Evolutionary conservation across 2,113 vertebrate genomes (phyloP).

Genomic region (Corythaeola cristata): DNA sequence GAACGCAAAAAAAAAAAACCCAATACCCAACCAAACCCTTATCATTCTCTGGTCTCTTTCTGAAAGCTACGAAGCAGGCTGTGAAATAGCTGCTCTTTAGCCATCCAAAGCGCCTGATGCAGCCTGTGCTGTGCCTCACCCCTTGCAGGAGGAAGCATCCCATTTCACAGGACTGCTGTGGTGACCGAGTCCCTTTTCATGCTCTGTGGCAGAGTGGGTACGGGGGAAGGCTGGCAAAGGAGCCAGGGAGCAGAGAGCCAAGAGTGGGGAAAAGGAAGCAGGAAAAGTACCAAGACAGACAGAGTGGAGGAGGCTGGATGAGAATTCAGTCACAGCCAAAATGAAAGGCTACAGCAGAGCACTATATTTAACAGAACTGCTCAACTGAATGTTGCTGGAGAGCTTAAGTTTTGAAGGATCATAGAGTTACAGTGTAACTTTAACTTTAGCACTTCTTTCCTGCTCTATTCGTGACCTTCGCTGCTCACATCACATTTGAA

Average conservation of each 20-base stretch:
- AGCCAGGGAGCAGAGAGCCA: background rate
- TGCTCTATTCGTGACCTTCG: background rate
- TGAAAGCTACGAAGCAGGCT: background rate
- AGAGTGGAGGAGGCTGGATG: conserved; percentile 53
- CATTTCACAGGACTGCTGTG: rapidly evolving
- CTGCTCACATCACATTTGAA: background rate
- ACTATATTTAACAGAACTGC: conserved; percentile 28
- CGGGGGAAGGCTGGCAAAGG: background rate
- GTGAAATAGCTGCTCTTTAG: background rate
- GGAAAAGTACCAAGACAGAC: conserved; percentile 43
- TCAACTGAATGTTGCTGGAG: background rate
- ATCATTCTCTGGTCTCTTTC: background rate
- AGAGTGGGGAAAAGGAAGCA: background rate
- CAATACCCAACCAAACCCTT: background rate
- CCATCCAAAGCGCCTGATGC: background rate
- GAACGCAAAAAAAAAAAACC: background rate
- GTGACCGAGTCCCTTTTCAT: background rate
- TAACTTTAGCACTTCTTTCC: background rate
- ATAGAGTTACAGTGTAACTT: background rate
- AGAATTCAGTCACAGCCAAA: conserved; percentile 33
- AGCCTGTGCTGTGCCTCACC: rapidly evolving
- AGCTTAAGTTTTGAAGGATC: background rate
- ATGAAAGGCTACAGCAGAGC: background rate
- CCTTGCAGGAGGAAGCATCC: rapidly evolving
- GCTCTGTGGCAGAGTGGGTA: rapidly evolving